A percentile compares a stretch with the other conserved stretches of the same genome.
phyloP scores from a whole-genome alignment of 2,888 invertebrate genomes.

The Melanchra persicariae region DNA sequence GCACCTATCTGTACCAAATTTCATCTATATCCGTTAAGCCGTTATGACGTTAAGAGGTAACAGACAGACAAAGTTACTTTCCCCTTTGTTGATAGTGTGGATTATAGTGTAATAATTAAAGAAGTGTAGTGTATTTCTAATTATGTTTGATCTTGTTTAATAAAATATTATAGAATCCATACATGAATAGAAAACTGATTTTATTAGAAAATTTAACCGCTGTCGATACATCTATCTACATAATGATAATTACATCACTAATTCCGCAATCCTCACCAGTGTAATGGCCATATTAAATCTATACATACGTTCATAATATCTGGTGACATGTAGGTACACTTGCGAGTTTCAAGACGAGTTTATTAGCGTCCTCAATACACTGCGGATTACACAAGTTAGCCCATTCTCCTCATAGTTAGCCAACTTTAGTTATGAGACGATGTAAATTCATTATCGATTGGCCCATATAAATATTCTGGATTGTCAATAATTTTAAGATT shows the following conservation, averaged over 20 bases:
- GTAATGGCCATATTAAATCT: constrained; percentile 16
- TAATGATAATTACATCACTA: background rate
- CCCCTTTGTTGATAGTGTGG: too few relatives aligned
- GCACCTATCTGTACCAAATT: too few relatives aligned
- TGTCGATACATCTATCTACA: background rate
- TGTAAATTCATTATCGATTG: constrained; percentile 71
- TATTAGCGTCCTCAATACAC: constrained; percentile 74
- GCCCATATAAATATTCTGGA: constrained; percentile 43
- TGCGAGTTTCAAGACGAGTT: constrained; percentile 70
- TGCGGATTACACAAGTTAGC: constrained; percentile 83
- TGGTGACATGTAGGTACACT: constrained; percentile 9
- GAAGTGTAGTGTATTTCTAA: too few relatives aligned
- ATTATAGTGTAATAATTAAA: too few relatives aligned
- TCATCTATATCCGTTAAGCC: too few relatives aligned
- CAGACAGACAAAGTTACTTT: too few relatives aligned
- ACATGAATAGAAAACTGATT: background rate
- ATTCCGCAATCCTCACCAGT: background rate
- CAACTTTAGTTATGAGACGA: constrained; percentile 74
- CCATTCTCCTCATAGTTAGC: constrained; percentile 77
- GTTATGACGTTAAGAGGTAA: too few relatives aligned
- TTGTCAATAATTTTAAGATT: constrained; percentile 42
- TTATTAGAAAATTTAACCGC: background rate
- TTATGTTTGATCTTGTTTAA: background rate
- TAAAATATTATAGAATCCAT: background rate
- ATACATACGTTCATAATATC: constrained; percentile 5